Percentiles rank a stretch among this genome's conserved stretches.
These are phyloP conservation scores for Sternarchorhynchus goeldii DNA, from an alignment of 2,797 vertebrate species.

Conservation along the genomic window DNA sequence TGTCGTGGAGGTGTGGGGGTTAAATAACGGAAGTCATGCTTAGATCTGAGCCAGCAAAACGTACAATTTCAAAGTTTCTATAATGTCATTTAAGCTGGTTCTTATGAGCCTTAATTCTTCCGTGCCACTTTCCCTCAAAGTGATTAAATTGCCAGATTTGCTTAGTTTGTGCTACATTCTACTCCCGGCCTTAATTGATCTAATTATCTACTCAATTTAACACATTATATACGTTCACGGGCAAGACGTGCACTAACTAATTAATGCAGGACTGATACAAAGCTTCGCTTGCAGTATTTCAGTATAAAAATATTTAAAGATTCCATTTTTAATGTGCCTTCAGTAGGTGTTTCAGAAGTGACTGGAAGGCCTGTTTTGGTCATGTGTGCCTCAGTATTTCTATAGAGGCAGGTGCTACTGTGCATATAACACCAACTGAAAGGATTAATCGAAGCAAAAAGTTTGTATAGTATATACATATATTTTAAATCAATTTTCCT, in stretches of 20 bases:
- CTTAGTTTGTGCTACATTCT: slow-evolving; percentile 33
- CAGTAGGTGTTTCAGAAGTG: background rate
- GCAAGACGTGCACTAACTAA: slow-evolving; percentile 51
- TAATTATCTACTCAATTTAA: slow-evolving; percentile 53
- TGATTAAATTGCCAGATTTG: slow-evolving; percentile 44
- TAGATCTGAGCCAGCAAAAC: no score
- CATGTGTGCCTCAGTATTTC: background rate
- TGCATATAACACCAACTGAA: background rate
- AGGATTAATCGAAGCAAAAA: no score
- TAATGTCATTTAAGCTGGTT: background rate
- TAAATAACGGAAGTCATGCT: no score
- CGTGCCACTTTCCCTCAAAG: slow-evolving; percentile 15
- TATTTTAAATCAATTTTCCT: background rate
- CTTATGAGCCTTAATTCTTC: slow-evolving; percentile 29
- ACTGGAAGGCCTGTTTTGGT: slow-evolving; percentile 8
- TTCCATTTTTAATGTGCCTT: slow-evolving; percentile 9
- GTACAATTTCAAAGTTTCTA: slow-evolving; percentile 5
- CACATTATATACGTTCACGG: slow-evolving; percentile 38
- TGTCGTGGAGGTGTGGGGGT: no score
- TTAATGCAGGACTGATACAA: slow-evolving; percentile 57
- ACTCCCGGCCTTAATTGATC: slow-evolving; percentile 44
- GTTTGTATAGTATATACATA: background rate
- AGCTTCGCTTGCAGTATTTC: slow-evolving; percentile 51
- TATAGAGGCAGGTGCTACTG: background rate
- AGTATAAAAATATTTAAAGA: background rate